Conservation (phyloP, 30 jellyfish, hydroid and myxozoan species). For the Chrysaora quinquecirrha region DNA sequence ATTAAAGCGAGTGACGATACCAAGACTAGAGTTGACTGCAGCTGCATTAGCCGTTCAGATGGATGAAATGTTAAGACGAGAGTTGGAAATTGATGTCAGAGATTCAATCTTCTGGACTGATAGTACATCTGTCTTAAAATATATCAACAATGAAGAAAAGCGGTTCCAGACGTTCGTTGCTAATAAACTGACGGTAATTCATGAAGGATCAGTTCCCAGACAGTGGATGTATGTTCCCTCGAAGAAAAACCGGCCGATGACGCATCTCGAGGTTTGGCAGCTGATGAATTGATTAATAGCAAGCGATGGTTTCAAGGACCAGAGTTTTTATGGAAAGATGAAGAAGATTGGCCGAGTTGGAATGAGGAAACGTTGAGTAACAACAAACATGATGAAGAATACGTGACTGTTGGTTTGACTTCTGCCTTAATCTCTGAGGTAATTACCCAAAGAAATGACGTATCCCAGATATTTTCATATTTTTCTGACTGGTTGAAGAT, state of each 20-base stretch:
- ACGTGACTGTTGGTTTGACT: slow-evolving; percentile 1
- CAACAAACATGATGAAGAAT: slow-evolving; percentile 8
- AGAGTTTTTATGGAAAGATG: slow-evolving; percentile 28
- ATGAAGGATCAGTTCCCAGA: slow-evolving; percentile 37
- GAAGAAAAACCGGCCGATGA: slow-evolving; percentile 59
- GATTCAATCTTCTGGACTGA: slow-evolving; percentile 61
- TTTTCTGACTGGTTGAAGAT: slow-evolving; percentile 17
- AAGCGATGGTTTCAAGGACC: slow-evolving; percentile 64
- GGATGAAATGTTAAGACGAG: slow-evolving; percentile 43
- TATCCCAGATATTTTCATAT: not conserved
- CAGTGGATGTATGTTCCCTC: slow-evolving; percentile 44
- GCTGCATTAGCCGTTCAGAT: slow-evolving; percentile 65
- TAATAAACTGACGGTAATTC: slow-evolving; percentile 29
- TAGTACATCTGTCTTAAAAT: slow-evolving; percentile 50
- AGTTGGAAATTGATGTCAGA: slow-evolving; percentile 38
- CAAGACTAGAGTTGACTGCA: slow-evolving; percentile 64
- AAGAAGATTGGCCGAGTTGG: slow-evolving; percentile 39
- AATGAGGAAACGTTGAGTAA: not conserved
- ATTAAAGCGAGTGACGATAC: slow-evolving; percentile 59
- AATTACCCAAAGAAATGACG: not conserved
- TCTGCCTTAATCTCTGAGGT: slow-evolving; percentile 6
- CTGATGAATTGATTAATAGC: slow-evolving; percentile 17
- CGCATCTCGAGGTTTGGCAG: slow-evolving; percentile 50
- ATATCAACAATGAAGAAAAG: slow-evolving; percentile 47
- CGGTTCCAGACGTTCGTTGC: slow-evolving; percentile 69